phyloP scores from a whole-genome alignment of 2,797 vertebrate genomes.

The Anas acuta region DNA sequence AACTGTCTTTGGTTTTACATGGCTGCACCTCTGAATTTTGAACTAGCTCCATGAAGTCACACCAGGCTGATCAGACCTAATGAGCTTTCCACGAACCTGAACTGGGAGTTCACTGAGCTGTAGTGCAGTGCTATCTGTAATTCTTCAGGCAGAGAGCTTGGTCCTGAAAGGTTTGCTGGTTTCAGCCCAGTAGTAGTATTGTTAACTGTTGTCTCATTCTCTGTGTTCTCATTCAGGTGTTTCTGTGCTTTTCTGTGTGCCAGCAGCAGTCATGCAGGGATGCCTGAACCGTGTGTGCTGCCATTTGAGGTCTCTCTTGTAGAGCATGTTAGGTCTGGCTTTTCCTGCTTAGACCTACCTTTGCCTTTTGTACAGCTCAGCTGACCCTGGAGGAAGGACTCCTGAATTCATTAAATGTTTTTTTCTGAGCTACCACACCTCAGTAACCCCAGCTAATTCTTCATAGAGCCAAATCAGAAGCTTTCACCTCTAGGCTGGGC shows the following conservation, averaged over 20 bases:
- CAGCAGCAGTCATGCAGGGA: background rate
- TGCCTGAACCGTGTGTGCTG: background rate
- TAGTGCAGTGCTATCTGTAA: background rate
- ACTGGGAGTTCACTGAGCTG: background rate
- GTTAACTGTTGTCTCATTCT: background rate
- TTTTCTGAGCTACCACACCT: background rate
- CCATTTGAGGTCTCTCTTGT: fast-evolving
- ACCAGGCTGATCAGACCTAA: background rate
- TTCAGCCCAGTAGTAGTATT: background rate
- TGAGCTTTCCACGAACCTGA: background rate
- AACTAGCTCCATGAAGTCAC: background rate
- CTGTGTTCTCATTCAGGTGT: background rate
- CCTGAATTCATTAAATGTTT: background rate
- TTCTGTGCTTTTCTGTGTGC: background rate
- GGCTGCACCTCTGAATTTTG: background rate
- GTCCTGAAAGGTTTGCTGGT: background rate
- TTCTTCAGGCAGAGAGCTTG: background rate
- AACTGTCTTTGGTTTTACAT: background rate
- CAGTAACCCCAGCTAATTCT: background rate
- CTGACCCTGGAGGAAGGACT: background rate
- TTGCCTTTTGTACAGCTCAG: background rate
- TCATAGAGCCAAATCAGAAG: background rate
- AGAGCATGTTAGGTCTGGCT: background rate
- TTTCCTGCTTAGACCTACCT: background rate
- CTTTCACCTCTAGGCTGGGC: background rate